A percentile compares a stretch with the other conserved stretches of the same genome.
Evolutionary conservation across 1,140 invertebrate genomes (phyloP).

Genomic region (Lepidurus apus): DNA sequence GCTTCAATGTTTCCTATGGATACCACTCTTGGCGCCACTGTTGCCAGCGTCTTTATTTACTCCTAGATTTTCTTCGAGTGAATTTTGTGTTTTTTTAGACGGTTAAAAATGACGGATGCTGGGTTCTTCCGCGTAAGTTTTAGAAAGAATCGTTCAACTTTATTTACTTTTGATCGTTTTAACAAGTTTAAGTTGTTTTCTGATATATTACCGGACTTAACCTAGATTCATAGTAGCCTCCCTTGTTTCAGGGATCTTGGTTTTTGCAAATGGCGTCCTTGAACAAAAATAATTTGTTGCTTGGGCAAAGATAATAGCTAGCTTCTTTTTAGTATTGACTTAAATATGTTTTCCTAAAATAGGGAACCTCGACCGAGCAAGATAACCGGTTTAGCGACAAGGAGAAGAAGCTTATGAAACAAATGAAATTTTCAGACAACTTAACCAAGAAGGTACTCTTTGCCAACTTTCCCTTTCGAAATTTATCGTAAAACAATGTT

Average conservation of each 20-base stretch:
- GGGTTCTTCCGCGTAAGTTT: slow-evolving; percentile 51
- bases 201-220: neutral
- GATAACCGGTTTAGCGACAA: slow-evolving; percentile 98
- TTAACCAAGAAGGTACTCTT: slow-evolving; percentile 73
- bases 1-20: neutral
- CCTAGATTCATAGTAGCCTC: neutral
- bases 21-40: neutral
- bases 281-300: neutral
- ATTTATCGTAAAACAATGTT: slow-evolving; percentile 1
- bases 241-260: slow-evolving; percentile 28
- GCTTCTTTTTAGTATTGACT: slow-evolving; percentile 23
- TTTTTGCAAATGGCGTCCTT: slow-evolving; percentile 14
- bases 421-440: slow-evolving; percentile 95
- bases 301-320: slow-evolving; percentile 7
- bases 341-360: slow-evolving; percentile 41
- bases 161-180: neutral
- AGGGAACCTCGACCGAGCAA: slow-evolving; percentile 97
- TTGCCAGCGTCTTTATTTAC: slow-evolving; percentile 9
- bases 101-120: slow-evolving; percentile 48
- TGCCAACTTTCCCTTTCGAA: slow-evolving; percentile 17
- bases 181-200: slow-evolving; percentile 27
- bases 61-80: neutral
- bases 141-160: slow-evolving; percentile 10
- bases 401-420: slow-evolving; percentile 97
- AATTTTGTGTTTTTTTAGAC: slow-evolving; percentile 23